Conservation (phyloP, 2,797 vertebrate genomes). For the Enteromius thamalakanensis region DNA sequence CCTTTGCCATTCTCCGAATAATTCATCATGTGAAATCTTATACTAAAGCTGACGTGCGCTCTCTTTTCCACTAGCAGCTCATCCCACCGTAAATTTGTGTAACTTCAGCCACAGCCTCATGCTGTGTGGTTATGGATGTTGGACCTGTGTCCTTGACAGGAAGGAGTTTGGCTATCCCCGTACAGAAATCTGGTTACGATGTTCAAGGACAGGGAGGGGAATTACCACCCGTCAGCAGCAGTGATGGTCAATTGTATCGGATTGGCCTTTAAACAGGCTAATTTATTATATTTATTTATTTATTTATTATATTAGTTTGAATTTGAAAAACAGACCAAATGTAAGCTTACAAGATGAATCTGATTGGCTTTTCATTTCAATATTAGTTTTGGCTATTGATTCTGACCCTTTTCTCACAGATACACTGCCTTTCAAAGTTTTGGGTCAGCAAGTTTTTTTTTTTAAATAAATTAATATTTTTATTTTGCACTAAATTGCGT, state of each 20-base stretch:
- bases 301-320: neutral
- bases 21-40: conserved; percentile 55
- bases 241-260: neutral
- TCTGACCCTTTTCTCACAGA: neutral
- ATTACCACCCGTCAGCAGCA: neutral
- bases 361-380: neutral
- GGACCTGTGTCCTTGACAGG: conserved; percentile 47
- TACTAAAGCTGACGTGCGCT: neutral
- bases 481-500: neutral
- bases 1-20: conserved; percentile 47
- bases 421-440: neutral
- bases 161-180: neutral
- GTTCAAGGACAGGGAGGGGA: neutral
- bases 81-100: conserved; percentile 29
- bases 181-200: conserved; percentile 18
- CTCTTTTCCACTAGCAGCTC: conserved; percentile 6
- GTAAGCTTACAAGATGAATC: neutral
- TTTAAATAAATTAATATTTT: neutral
- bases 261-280: neutral
- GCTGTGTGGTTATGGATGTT: conserved; percentile 29
- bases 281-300: neutral
- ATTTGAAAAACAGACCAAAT: neutral
- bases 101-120: conserved; percentile 30
- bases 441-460: neutral
- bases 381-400: neutral